Evolutionary conservation across 2,113 vertebrate genomes (phyloP).

Genomic region (Romanogobio albipinnatus): DNA sequence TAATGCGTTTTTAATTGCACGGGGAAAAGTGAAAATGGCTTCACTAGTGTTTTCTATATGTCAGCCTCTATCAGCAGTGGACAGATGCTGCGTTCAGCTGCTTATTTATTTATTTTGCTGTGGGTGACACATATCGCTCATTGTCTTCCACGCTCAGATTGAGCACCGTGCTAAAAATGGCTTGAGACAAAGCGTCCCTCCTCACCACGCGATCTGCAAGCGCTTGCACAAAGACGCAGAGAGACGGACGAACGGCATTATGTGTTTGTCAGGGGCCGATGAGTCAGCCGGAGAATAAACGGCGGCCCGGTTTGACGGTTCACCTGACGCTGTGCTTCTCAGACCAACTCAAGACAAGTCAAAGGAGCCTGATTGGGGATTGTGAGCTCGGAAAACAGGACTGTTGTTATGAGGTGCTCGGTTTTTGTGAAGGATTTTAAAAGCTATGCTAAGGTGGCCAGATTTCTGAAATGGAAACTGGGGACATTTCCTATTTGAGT

Average conservation of each 20-base stretch:
- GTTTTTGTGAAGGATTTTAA: neutral
- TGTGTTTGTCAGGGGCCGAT: slow-evolving; percentile 63
- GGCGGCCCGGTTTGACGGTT: neutral
- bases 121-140: slow-evolving; percentile 21
- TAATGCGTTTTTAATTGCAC: slow-evolving; percentile 74
- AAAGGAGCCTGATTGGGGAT: neutral
- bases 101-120: slow-evolving; percentile 22
- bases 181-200: slow-evolving; percentile 29
- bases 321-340: slow-evolving; percentile 28
- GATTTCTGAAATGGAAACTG: too few species aligned
- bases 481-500: too few species aligned
- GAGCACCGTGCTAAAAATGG: slow-evolving; percentile 37
- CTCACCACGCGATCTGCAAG: slow-evolving; percentile 55
- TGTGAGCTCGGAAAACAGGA: neutral
- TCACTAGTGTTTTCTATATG: slow-evolving; percentile 55
- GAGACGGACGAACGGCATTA: slow-evolving; percentile 63
- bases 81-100: slow-evolving; percentile 57
- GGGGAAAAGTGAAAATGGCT: slow-evolving; percentile 55
- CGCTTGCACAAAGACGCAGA: slow-evolving; percentile 61
- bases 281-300: slow-evolving; percentile 63
- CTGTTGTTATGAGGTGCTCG: too few species aligned
- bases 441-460: too few species aligned
- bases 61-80: slow-evolving; percentile 64
- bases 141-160: slow-evolving; percentile 2
- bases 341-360: slow-evolving; percentile 24